These are phyloP conservation scores for Oplegnathus fasciatus DNA, from an alignment of 2,113 vertebrate species.

Conservation along the genomic window DNA sequence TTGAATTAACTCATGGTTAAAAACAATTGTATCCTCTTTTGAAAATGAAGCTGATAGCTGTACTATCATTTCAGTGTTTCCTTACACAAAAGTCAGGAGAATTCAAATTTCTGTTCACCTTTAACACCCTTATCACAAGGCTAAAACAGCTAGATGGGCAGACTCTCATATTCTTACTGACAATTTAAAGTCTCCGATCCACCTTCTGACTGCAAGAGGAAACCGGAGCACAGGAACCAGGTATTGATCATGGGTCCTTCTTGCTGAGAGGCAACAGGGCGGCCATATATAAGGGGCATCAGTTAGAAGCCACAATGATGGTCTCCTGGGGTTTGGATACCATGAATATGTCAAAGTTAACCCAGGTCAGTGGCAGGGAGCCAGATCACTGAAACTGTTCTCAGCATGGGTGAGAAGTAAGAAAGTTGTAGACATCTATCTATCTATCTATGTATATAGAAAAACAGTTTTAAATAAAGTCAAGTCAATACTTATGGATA, in stretches of 20 bases:
- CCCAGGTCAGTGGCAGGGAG: constrained; percentile 30
- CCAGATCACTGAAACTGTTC: constrained; percentile 4
- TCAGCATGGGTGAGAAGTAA: constrained; percentile 10
- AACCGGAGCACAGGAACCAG: constrained; percentile 24
- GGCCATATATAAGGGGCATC: constrained; percentile 27
- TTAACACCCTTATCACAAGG: background rate
- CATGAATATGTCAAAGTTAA: constrained; percentile 29
- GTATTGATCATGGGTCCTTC: constrained; percentile 51
- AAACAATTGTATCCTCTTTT: background rate
- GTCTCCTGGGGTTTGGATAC: constrained; percentile 30
- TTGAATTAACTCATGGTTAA: background rate
- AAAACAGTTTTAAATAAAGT: background rate
- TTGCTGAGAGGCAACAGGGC: constrained; percentile 27
- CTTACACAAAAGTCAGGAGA: background rate
- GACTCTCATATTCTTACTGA: background rate
- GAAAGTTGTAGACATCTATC: background rate
- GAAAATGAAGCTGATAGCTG: background rate
- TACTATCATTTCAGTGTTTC: background rate
- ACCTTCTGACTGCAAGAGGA: constrained; percentile 7
- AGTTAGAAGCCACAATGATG: constrained; percentile 17
- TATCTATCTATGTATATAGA: background rate
- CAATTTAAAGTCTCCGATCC: background rate
- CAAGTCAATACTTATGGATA: background rate
- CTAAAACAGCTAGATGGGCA: background rate
- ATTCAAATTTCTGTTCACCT: background rate